phyloP scores from a whole-genome alignment of 1,140 invertebrate genomes.

The Xylocopa sonorina region DNA sequence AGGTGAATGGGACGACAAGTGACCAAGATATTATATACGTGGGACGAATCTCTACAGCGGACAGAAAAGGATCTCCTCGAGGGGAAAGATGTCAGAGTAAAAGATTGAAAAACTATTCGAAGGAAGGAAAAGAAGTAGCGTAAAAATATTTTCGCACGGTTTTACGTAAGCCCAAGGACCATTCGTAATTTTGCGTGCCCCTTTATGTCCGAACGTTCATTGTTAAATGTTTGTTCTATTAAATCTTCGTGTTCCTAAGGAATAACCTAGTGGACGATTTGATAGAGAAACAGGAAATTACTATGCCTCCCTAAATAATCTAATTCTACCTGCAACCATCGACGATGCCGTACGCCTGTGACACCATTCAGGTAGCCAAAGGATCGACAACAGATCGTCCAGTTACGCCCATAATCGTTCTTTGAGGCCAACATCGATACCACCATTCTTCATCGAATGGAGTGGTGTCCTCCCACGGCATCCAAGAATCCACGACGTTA shows the following conservation, averaged over 20 bases:
- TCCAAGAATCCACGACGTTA: background rate
- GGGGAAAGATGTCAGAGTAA: background rate
- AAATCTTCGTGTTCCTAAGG: too few relatives aligned
- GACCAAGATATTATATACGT: constrained; percentile 67
- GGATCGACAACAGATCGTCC: background rate
- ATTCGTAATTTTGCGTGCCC: too few relatives aligned
- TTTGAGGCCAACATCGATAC: background rate
- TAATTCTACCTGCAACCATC: too few relatives aligned
- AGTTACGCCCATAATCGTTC: constrained; percentile 13
- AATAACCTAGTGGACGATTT: too few relatives aligned
- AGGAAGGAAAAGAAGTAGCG: background rate
- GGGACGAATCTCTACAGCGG: constrained; percentile 27
- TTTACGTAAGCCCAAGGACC: background rate
- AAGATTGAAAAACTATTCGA: background rate
- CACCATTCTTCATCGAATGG: constrained; percentile 16
- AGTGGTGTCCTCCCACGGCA: background rate
- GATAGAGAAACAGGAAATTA: too few relatives aligned
- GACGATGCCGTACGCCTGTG: too few relatives aligned
- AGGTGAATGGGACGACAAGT: constrained; percentile 71
- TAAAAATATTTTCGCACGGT: background rate
- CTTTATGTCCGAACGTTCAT: background rate
- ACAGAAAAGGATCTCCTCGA: constrained; percentile 23
- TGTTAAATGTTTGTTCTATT: too few relatives aligned
- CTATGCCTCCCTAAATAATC: too few relatives aligned
- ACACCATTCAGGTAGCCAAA: background rate